Evolutionary conservation across 2,888 invertebrate genomes (phyloP).

Genomic region (Cerastis leucographa): DNA sequence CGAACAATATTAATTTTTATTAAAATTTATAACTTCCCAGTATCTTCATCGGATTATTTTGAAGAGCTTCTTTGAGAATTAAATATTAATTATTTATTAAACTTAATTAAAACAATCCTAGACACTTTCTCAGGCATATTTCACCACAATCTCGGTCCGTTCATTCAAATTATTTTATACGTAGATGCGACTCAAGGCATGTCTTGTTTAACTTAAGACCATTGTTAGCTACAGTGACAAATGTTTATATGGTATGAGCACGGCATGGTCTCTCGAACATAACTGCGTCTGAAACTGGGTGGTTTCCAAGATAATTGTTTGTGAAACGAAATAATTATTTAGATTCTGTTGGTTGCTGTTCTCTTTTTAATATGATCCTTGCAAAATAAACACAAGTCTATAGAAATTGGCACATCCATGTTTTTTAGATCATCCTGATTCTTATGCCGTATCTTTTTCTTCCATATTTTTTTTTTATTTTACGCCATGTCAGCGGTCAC

Average conservation of each 20-base stretch:
- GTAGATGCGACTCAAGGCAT: conserved; percentile 57
- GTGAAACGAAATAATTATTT: neutral
- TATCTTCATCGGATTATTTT: neutral
- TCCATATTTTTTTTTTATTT: too few relatives aligned
- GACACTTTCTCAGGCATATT: conserved; percentile 23
- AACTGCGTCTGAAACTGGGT: conserved; percentile 8
- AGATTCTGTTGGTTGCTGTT: neutral
- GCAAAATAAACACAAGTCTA: neutral
- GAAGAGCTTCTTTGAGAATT: neutral
- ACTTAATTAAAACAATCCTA: neutral
- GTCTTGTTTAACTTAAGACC: conserved; percentile 65
- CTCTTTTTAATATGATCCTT: too few relatives aligned
- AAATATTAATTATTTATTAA: neutral
- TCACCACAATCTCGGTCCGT: conserved; percentile 37
- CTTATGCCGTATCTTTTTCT: too few relatives aligned
- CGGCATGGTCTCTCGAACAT: conserved; percentile 59
- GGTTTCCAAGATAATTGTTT: conserved; percentile 2
- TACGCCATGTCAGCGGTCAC: too few relatives aligned
- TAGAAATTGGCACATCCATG: too few relatives aligned
- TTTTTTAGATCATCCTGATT: too few relatives aligned
- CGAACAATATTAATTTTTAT: neutral
- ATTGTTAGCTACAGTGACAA: conserved; percentile 71
- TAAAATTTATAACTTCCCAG: neutral
- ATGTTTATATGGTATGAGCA: conserved; percentile 72
- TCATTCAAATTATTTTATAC: conserved; percentile 53